Percentiles rank a stretch among this genome's conserved stretches.
These are phyloP conservation scores for Lasioglossum vierecki DNA, from an alignment of 2,888 invertebrate genomes.

Conservation along the genomic window DNA sequence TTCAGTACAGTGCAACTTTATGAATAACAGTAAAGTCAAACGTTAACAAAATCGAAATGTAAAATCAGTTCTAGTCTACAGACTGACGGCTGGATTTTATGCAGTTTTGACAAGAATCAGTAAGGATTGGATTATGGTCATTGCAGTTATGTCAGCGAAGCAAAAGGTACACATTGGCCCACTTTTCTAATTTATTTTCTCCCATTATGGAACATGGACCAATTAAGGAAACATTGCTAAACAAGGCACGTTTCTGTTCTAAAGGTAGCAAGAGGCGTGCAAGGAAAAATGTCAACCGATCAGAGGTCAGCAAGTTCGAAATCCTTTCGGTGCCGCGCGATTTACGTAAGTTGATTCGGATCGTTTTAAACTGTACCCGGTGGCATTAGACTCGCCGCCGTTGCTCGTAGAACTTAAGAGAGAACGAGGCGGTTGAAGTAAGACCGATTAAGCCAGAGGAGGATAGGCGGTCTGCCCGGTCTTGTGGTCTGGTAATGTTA, in stretches of 20 bases:
- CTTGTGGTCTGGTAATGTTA: slow-evolving; percentile 80
- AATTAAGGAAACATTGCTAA: background rate
- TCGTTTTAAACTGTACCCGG: slow-evolving; percentile 45
- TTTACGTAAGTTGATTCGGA: slow-evolving; percentile 46
- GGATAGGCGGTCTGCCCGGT: slow-evolving; percentile 70
- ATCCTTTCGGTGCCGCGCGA: slow-evolving; percentile 9
- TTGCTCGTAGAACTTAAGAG: slow-evolving; percentile 5
- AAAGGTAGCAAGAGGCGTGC: background rate
- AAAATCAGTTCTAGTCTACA: too few relatives aligned
- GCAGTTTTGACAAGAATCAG: too few relatives aligned
- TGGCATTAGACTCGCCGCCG: slow-evolving; percentile 39
- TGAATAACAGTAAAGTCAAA: too few relatives aligned
- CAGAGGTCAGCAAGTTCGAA: background rate
- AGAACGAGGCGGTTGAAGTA: slow-evolving; percentile 43
- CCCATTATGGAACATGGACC: background rate
- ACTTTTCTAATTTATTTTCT: slow-evolving; percentile 55
- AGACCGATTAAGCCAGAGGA: slow-evolving; percentile 68
- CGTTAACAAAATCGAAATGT: too few relatives aligned
- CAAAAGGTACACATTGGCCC: slow-evolving; percentile 57
- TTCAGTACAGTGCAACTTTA: too few relatives aligned
- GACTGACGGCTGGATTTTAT: too few relatives aligned
- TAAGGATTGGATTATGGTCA: too few relatives aligned
- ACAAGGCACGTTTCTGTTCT: background rate
- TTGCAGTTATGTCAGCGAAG: slow-evolving; percentile 36
- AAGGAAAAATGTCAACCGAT: background rate